Evolutionary conservation across 2,113 vertebrate genomes (phyloP).

Genomic region (Antigone vipio): DNA sequence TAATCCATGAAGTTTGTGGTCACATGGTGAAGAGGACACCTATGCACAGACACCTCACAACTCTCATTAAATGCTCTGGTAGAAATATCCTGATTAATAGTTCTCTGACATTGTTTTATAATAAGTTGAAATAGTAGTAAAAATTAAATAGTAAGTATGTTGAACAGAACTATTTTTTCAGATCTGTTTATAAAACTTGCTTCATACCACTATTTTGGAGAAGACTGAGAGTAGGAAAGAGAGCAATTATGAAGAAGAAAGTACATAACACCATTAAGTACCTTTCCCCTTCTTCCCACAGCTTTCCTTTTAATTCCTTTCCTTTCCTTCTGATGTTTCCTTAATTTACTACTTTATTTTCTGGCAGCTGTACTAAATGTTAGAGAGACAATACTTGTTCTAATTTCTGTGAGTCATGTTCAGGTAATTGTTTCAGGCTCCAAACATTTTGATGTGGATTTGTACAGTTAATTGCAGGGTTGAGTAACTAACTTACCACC

Average conservation of each 20-base stretch:
- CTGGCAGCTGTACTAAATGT: background rate
- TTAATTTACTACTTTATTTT: conserved; percentile 40
- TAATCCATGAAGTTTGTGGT: background rate
- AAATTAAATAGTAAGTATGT: background rate
- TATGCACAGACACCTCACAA: background rate
- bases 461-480: conserved; percentile 1
- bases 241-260: background rate
- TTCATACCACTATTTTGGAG: background rate
- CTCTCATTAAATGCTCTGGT: background rate
- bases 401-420: conserved; percentile 35
- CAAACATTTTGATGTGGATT: conserved; percentile 44
- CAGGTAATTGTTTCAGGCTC: conserved; percentile 37
- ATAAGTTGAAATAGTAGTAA: background rate
- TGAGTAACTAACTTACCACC: background rate
- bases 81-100: background rate
- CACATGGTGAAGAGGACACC: background rate
- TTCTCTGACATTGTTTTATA: background rate
- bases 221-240: background rate
- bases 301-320: background rate
- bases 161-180: background rate
- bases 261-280: background rate
- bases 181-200: background rate
- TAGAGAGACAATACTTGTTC: conserved; percentile 28
- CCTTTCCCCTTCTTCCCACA: background rate
- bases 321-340: background rate